phyloP scores from a whole-genome alignment of 2,797 vertebrate genomes.

The Anabas testudineus region DNA sequence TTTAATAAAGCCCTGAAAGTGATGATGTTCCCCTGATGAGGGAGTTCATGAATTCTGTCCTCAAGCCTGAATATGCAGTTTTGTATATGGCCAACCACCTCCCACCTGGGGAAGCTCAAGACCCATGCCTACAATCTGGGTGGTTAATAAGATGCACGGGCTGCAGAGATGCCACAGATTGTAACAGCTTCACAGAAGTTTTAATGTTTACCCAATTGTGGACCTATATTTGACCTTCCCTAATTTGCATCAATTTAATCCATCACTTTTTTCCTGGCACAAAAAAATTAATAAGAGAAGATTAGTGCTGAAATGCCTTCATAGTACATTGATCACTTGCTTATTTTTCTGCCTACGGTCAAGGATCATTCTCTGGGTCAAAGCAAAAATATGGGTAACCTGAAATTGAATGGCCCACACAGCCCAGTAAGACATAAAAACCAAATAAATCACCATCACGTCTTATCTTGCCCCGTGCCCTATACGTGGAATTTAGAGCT shows the following conservation, averaged over 20 bases:
- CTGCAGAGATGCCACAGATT: background rate
- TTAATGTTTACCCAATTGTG: background rate
- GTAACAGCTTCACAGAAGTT: background rate
- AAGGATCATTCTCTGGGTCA: background rate
- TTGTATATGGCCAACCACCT: background rate
- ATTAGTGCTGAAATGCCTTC: background rate
- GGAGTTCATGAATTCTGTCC: constrained; percentile 29
- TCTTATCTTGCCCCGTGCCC: constrained; percentile 19
- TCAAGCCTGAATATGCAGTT: constrained; percentile 19
- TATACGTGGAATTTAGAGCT: constrained; percentile 61
- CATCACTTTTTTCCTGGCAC: background rate
- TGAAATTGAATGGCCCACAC: background rate
- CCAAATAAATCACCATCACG: background rate
- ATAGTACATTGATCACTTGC: background rate
- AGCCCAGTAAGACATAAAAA: background rate
- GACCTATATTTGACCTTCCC: background rate
- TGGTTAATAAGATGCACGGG: background rate
- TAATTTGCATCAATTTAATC: background rate
- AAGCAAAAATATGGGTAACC: constrained; percentile 1
- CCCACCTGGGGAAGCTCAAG: background rate
- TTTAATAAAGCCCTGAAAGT: constrained; percentile 43
- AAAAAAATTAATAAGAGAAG: background rate
- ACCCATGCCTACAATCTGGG: background rate
- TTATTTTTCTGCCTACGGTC: background rate
- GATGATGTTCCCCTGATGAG: constrained; percentile 43